A percentile compares a stretch with the other conserved stretches of the same genome.
These are phyloP conservation scores for Trichosurus vulpecula DNA, from an alignment of 2,797 vertebrate genomes.

Conservation along the genomic window DNA sequence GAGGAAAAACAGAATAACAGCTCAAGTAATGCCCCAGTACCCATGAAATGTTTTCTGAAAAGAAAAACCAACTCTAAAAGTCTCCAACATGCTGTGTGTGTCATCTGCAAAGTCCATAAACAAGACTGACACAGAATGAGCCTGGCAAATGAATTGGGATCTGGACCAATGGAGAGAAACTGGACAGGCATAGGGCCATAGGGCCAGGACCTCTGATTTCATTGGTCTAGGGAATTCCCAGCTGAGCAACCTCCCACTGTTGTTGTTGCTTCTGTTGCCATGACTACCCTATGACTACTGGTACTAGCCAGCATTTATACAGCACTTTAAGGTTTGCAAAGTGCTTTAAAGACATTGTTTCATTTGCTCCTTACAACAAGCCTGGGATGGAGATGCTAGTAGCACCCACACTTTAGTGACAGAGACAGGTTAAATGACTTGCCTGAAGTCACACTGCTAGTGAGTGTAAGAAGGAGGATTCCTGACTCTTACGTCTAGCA, in stretches of 20 bases:
- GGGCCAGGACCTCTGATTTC: neutral
- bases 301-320: neutral
- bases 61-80: neutral
- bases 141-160: neutral
- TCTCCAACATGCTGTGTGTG: neutral
- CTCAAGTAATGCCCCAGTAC: neutral
- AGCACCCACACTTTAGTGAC: neutral
- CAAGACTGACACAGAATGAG: neutral
- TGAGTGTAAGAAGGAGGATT: neutral
- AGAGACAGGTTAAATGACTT: neutral
- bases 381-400: neutral
- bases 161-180: neutral
- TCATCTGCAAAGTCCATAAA: neutral
- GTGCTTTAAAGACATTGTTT: neutral
- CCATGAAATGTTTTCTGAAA: neutral
- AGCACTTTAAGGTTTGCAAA: neutral
- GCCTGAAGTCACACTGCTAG: neutral
- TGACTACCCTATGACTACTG: neutral
- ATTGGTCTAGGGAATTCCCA: neutral
- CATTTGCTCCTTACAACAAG: neutral
- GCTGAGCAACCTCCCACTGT: neutral
- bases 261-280: neutral
- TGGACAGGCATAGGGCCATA: neutral
- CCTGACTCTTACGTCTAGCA: neutral
- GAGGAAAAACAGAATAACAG: neutral